A percentile compares a stretch with the other conserved stretches of the same genome.
phyloP scores from a whole-genome alignment of 2,888 invertebrate genomes.

The Phytoseiulus persimilis region DNA sequence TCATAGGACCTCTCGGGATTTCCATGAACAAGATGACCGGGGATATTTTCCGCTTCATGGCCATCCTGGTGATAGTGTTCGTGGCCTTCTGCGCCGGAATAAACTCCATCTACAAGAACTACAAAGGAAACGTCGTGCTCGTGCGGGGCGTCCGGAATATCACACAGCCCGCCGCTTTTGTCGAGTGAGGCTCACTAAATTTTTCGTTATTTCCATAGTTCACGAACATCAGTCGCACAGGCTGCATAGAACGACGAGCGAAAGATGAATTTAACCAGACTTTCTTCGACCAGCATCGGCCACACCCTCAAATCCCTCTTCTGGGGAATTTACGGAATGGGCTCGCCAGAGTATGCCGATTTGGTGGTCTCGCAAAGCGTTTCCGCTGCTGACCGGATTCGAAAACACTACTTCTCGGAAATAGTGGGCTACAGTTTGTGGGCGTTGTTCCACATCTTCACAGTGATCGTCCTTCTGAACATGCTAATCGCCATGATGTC shows the following conservation, averaged over 20 bases:
- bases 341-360: slow-evolving; percentile 59
- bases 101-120: slow-evolving; percentile 60
- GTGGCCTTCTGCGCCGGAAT: slow-evolving; percentile 50
- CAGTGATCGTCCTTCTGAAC: slow-evolving; percentile 64
- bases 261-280: too few species aligned
- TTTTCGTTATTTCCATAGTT: neutral
- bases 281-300: slow-evolving; percentile 50
- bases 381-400: slow-evolving; percentile 53
- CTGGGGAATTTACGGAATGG: slow-evolving; percentile 64
- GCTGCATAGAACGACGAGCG: too few species aligned
- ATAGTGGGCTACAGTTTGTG: slow-evolving; percentile 60
- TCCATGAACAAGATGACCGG: slow-evolving; percentile 43
- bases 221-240: too few species aligned
- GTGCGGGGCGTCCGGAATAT: slow-evolving; percentile 58
- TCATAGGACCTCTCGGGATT: slow-evolving; percentile 58
- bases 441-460: slow-evolving; percentile 60
- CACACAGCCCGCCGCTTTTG: slow-evolving; percentile 57
- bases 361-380: slow-evolving; percentile 59
- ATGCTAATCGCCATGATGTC: slow-evolving; percentile 70
- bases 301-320: slow-evolving; percentile 61
- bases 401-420: slow-evolving; percentile 59
- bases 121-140: slow-evolving; percentile 59
- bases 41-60: slow-evolving; percentile 52
- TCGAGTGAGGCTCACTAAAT: slow-evolving; percentile 46
- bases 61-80: slow-evolving; percentile 58